Percentiles rank a stretch among this genome's conserved stretches.
These are phyloP conservation scores for Taeniopygia guttata DNA, from an alignment of 2,797 vertebrate genomes.

Conservation along the genomic window DNA sequence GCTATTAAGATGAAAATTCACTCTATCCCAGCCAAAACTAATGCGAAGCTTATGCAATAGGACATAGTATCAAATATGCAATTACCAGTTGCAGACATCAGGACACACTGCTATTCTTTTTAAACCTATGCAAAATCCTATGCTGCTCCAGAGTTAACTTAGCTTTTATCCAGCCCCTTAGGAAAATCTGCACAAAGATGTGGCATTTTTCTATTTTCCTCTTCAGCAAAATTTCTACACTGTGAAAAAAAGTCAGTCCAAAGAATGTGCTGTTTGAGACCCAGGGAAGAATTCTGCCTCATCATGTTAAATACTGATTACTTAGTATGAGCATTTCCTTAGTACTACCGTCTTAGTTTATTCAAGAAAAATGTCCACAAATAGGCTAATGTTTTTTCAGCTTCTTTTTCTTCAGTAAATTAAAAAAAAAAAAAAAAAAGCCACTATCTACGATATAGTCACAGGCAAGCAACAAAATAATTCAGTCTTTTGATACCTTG, in stretches of 20 bases:
- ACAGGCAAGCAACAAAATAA: background rate
- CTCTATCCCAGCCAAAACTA: background rate
- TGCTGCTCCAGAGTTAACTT: background rate
- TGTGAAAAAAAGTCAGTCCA: background rate
- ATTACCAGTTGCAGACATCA: background rate
- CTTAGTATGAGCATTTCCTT: background rate
- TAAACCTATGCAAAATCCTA: background rate
- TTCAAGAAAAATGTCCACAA: background rate
- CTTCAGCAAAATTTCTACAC: background rate
- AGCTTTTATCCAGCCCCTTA: background rate
- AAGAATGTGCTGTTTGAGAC: background rate
- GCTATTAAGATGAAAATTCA: background rate
- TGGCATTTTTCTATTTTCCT: background rate
- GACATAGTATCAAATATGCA: background rate
- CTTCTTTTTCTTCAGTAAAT: background rate
- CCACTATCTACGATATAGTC: background rate
- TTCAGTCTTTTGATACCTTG: background rate
- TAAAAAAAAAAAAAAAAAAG: background rate
- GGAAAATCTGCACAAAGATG: background rate
- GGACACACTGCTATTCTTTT: background rate
- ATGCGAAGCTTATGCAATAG: background rate
- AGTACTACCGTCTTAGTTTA: background rate
- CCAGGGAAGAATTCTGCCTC: background rate
- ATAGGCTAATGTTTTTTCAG: background rate
- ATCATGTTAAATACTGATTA: background rate